These are phyloP conservation scores for Epinotia bilunana DNA, from an alignment of 2,888 invertebrate genomes.

Conservation along the genomic window DNA sequence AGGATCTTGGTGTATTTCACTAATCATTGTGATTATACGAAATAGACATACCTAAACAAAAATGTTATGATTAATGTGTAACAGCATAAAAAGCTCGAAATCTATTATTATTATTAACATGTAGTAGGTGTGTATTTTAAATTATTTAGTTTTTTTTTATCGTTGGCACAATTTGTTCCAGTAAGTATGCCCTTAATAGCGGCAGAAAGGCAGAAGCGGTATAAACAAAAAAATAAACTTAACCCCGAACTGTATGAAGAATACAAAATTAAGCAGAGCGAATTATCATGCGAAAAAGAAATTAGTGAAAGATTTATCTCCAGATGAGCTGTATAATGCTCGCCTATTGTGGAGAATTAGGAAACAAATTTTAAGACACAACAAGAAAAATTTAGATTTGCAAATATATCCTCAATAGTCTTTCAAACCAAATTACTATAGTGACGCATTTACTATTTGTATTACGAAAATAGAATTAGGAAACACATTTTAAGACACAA, in stretches of 20 bases:
- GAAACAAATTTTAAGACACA: constrained; percentile 6
- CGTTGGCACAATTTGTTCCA: constrained; percentile 9
- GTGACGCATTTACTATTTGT: background rate
- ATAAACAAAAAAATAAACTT: constrained; percentile 44
- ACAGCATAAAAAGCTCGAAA: too few relatives aligned
- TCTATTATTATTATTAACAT: background rate
- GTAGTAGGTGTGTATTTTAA: background rate
- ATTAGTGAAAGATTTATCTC: constrained; percentile 43
- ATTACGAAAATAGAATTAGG: too few relatives aligned
- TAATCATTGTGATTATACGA: background rate
- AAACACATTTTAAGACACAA: constrained; percentile 4
- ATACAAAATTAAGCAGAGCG: constrained; percentile 37
- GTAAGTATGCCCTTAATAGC: constrained; percentile 32
- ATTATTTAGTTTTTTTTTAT: background rate
- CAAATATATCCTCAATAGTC: background rate
- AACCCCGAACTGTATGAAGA: constrained; percentile 43
- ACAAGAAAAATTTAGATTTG: constrained; percentile 3
- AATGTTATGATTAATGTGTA: too few relatives aligned
- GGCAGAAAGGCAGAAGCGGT: constrained; percentile 44
- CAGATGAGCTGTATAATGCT: constrained; percentile 42
- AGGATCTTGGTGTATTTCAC: background rate
- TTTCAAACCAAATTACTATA: background rate
- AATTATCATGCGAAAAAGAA: constrained; percentile 44
- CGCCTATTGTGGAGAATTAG: background rate
- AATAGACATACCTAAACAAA: too few relatives aligned